Conservation (phyloP, 2,113 vertebrate genomes). For the Heteronetta atricapilla region DNA sequence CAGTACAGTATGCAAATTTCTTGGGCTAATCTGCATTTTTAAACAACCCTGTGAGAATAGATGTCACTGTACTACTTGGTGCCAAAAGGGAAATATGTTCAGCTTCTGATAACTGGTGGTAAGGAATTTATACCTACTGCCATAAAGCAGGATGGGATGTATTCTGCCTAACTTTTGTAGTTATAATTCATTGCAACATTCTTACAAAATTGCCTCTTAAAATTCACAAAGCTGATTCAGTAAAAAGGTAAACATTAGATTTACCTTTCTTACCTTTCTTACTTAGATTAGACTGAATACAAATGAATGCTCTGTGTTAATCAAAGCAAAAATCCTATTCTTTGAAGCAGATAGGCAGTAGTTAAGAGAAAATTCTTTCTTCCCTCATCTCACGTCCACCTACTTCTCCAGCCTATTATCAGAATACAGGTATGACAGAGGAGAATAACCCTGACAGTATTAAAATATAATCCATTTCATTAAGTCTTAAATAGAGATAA, state of each 20-base stretch:
- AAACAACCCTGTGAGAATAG: not conserved
- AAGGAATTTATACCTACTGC: not conserved
- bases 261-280: too few species aligned
- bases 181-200: not conserved
- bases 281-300: not conserved
- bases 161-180: not conserved
- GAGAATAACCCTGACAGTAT: not conserved
- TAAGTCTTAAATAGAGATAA: not conserved
- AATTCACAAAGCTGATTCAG: not conserved
- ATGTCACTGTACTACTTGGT: not conserved
- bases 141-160: not conserved
- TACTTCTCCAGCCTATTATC: not conserved
- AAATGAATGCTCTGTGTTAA: not conserved
- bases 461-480: not conserved
- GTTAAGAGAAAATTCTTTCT: not conserved
- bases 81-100: not conserved
- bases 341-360: not conserved
- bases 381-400: not conserved
- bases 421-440: not conserved
- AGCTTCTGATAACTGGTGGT: not conserved
- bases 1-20: not conserved
- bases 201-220: not conserved
- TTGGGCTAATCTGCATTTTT: not conserved
- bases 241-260: not conserved
- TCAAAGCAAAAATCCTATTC: not conserved